Evolutionary conservation across 2,113 vertebrate species (phyloP), one percentile per base, ranked within the genome.

Genomic region (Leptobrachium leishanense): DNA sequence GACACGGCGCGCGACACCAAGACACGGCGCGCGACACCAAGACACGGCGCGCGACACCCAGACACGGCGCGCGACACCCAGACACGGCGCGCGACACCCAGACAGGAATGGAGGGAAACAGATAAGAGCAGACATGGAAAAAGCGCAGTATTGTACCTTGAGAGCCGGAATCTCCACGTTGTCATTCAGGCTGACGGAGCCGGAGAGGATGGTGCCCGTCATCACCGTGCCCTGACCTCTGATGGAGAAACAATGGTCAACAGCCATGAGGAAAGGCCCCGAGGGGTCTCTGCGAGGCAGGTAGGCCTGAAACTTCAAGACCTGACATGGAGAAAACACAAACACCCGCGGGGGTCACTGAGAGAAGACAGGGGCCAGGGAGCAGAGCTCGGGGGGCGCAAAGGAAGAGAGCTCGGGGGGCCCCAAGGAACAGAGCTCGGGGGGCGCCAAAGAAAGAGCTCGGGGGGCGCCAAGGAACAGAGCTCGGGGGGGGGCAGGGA

Each of bases 201-300:
- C 98, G 81, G 97, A 97, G 85, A 99, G 95, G 87, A 99, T 85
- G 79, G 98, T 99, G 42, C 97, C 98, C 5, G 98, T 99, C 95
- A 99, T 97, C 88, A 99, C 95, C 0, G 97, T 99, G 84, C 98
- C 98, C 85, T 99, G 98, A 86, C 98, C 98, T 54, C 92, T 95
- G 89, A 99, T 98, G 82, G 95, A 98, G 90, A 99, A 99, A 84
- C 98, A 99, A 85, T 99, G 98, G 89, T 99, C 97, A 2, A 98
- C 95, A 2, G 98, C 95, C 96, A 99, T 97, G 53, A 99, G 93
- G 65, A 99, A 94, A 12, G 94, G 88, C 66, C 98, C 98, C 0
- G 88, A 91, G 2, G 97, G 91, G 82, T 98, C 94, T 91, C 98
- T 94, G 3, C 82, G 85, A 5, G 98, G 98, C 85, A 98, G 88